Evolutionary conservation across 2,113 vertebrate species (phyloP).

Genomic region (Microcebus lehilahytsara): DNA sequence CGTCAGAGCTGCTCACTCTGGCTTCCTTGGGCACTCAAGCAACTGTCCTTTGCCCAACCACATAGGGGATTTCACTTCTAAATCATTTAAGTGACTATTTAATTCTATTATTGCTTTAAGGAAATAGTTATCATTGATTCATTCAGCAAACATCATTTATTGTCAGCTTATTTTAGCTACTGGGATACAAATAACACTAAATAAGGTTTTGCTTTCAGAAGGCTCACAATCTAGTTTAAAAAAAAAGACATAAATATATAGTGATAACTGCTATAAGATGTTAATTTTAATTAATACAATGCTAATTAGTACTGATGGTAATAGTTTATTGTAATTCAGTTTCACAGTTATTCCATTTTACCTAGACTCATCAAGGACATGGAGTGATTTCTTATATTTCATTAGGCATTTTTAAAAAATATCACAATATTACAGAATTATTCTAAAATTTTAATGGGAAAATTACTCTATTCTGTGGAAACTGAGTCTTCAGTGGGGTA

Average conservation of each 20-base stretch:
- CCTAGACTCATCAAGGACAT: neutral
- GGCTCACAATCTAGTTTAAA: neutral
- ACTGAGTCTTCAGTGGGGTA: neutral
- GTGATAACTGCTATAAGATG: neutral
- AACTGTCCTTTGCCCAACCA: neutral
- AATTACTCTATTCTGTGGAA: neutral
- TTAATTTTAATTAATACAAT: neutral
- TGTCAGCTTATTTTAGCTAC: constrained; percentile 1
- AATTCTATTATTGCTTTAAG: neutral
- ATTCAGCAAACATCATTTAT: constrained; percentile 30
- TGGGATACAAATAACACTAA: constrained; percentile 15
- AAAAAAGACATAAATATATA: neutral
- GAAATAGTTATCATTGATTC: neutral
- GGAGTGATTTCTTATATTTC: neutral
- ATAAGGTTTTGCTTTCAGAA: constrained; percentile 4
- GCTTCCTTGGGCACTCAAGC: neutral
- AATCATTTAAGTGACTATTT: neutral
- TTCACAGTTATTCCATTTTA: neutral
- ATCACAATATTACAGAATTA: neutral
- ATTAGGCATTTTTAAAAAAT: neutral
- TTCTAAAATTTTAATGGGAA: constrained; percentile 22
- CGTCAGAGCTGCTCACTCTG: neutral
- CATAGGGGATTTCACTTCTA: neutral
- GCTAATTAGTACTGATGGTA: neutral
- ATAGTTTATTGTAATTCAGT: neutral